phyloP scores from a whole-genome alignment of 2,797 vertebrate genomes.

The Chelidonichthys spinosus region DNA sequence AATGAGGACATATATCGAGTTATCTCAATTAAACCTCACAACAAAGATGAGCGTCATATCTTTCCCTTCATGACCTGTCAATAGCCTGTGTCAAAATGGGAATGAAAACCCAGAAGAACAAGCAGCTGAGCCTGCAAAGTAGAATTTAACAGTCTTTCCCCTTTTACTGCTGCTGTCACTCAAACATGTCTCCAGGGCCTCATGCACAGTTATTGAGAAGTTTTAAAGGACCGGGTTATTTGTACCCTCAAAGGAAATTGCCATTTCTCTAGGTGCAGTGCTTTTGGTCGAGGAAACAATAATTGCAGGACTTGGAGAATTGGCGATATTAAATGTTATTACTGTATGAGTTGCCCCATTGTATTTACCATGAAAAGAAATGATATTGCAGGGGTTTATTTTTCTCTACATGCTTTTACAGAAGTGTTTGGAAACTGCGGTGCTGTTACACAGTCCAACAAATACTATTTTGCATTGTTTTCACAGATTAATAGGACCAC shows the following conservation, averaged over 20 bases:
- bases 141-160: slow-evolving; percentile 51
- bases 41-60: slow-evolving; percentile 17
- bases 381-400: not conserved
- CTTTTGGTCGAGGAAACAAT: slow-evolving; percentile 27
- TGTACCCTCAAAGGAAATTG: slow-evolving; percentile 60
- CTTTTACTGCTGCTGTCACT: slow-evolving; percentile 61
- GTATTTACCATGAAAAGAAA: slow-evolving; percentile 7
- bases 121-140: slow-evolving; percentile 66
- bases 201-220: slow-evolving; percentile 60
- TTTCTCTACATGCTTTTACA: not conserved
- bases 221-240: slow-evolving; percentile 67
- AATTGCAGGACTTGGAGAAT: slow-evolving; percentile 28
- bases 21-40: slow-evolving; percentile 46
- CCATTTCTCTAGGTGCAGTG: slow-evolving; percentile 26
- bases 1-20: slow-evolving; percentile 10
- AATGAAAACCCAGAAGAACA: slow-evolving; percentile 62
- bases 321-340: slow-evolving; percentile 14
- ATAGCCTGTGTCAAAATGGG: slow-evolving; percentile 51
- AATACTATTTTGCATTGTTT: slow-evolving; percentile 13
- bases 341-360: not conserved
- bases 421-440: not conserved
- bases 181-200: slow-evolving; percentile 68
- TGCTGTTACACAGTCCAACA: not conserved
- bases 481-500: slow-evolving; percentile 7
- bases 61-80: slow-evolving; percentile 58